A percentile compares a stretch with the other conserved stretches of the same genome.
Evolutionary conservation across 1,140 invertebrate species (phyloP).

Genomic region (Acarapis woodi): DNA sequence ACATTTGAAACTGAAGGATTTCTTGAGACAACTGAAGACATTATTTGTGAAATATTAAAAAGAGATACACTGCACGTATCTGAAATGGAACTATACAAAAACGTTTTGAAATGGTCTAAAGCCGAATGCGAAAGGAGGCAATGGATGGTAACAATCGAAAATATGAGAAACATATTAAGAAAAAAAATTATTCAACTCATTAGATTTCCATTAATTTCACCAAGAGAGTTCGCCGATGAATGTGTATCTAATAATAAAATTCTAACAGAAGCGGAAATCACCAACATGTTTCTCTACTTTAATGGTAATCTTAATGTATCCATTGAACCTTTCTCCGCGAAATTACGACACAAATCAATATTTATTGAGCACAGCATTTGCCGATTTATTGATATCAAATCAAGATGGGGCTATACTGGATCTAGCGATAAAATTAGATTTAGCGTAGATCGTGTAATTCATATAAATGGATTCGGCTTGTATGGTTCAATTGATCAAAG

Average conservation of each 20-base stretch:
- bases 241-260: slow-evolving; percentile 41
- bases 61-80: slow-evolving; percentile 48
- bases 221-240: slow-evolving; percentile 53
- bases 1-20: slow-evolving; percentile 55
- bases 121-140: slow-evolving; percentile 51
- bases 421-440: slow-evolving; percentile 60
- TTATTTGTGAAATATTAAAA: slow-evolving; percentile 42
- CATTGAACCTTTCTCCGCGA: too few relatives aligned
- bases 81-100: slow-evolving; percentile 57
- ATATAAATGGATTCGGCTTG: slow-evolving; percentile 55
- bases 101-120: slow-evolving; percentile 57
- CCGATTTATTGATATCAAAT: slow-evolving; percentile 48
- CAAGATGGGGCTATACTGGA: slow-evolving; percentile 58
- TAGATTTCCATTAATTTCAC: slow-evolving; percentile 55
- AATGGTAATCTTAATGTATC: slow-evolving; percentile 43
- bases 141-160: slow-evolving; percentile 31
- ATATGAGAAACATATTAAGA: too few relatives aligned
- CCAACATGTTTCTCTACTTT: slow-evolving; percentile 44
- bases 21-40: slow-evolving; percentile 54
- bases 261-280: slow-evolving; percentile 40
- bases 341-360: too few relatives aligned
- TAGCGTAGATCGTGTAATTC: slow-evolving; percentile 47
- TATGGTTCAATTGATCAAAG: slow-evolving; percentile 58
- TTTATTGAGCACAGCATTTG: slow-evolving; percentile 48
- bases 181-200: too few relatives aligned